phyloP scores from a whole-genome alignment of 2,113 vertebrate species.

The Hypocryptadius cinnamomeus region DNA sequence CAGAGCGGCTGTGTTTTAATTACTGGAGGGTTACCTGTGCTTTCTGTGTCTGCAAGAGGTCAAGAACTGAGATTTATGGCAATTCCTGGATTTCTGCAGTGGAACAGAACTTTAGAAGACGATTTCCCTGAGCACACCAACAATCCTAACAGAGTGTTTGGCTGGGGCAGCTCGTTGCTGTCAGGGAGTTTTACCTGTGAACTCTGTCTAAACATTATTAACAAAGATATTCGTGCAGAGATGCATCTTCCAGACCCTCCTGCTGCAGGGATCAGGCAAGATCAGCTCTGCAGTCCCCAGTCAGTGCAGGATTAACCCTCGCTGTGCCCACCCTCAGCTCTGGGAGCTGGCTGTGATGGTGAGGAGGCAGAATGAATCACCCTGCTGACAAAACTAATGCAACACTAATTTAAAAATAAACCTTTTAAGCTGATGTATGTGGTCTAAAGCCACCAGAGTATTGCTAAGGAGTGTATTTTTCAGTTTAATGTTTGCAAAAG shows the following conservation, averaged over 20 bases:
- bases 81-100: neutral
- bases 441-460: neutral
- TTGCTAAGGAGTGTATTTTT: neutral
- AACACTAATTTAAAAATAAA: neutral
- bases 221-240: neutral
- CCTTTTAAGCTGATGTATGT: neutral
- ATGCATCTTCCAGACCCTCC: neutral
- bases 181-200: neutral
- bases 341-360: neutral
- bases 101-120: neutral
- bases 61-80: neutral
- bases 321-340: neutral
- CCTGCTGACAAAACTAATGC: neutral
- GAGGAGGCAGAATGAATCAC: neutral
- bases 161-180: neutral
- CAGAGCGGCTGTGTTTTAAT: slow-evolving; percentile 41
- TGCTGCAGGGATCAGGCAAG: neutral
- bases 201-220: neutral
- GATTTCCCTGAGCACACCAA: neutral
- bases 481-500: neutral
- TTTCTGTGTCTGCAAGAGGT: slow-evolving; percentile 30
- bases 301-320: neutral
- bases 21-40: slow-evolving; percentile 34
- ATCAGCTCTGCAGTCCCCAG: neutral
- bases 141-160: fast-evolving